phyloP scores from a whole-genome alignment of 2,113 vertebrate species.

The Rana temporaria region DNA sequence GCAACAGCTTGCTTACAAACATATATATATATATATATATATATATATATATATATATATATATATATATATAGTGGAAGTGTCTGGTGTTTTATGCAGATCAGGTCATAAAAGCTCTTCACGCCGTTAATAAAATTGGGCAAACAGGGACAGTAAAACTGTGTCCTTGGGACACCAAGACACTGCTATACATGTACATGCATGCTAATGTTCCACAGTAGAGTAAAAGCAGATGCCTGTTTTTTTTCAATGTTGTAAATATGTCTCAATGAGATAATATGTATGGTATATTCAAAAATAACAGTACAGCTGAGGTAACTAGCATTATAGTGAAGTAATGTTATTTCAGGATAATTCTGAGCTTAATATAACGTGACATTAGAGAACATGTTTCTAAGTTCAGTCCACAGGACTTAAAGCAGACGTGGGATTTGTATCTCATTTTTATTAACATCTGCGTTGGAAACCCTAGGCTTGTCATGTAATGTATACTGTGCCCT shows the following conservation, averaged over 20 bases:
- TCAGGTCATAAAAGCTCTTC: too few species aligned
- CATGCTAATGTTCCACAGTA: too few species aligned
- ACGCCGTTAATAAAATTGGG: too few species aligned
- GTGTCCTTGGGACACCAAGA: too few species aligned
- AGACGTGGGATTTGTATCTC: not conserved
- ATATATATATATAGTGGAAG: too few species aligned
- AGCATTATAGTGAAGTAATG: constrained; percentile 19
- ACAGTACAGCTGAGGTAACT: not conserved
- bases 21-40: too few species aligned
- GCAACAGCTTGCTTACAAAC: too few species aligned
- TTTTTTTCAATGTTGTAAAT: not conserved
- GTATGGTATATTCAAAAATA: not conserved
- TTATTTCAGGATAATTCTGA: constrained; percentile 4
- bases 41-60: too few species aligned
- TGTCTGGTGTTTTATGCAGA: too few species aligned
- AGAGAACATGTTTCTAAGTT: not conserved
- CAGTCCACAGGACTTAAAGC: not conserved
- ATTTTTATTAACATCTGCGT: not conserved
- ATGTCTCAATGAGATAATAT: not conserved
- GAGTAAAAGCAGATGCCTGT: too few species aligned
- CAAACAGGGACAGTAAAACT: too few species aligned
- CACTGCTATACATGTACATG: too few species aligned
- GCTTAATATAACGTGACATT: constrained; percentile 5
- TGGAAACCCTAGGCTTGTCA: not conserved
- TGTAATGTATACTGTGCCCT: not conserved